A percentile compares a stretch with the other conserved stretches of the same genome.
Evolutionary conservation across 2,797 vertebrate species (phyloP).

Genomic region (Neosilurus hyrtlii): DNA sequence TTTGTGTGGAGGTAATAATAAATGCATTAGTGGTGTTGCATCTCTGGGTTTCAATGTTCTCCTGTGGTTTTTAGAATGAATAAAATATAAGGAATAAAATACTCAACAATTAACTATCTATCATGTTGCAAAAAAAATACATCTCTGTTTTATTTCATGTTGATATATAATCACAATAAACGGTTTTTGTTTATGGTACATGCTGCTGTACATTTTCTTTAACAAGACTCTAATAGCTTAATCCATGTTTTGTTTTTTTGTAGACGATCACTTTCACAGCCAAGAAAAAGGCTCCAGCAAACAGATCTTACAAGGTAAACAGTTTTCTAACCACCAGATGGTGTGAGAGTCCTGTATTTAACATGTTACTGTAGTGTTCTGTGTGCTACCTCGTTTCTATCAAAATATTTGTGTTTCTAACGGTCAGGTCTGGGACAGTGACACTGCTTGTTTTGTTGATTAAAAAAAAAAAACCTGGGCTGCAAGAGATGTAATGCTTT

Average conservation of each 20-base stretch:
- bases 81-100: not conserved
- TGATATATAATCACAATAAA: not conserved
- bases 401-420: conserved; percentile 37
- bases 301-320: conserved; percentile 93
- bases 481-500: not conserved
- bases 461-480: not conserved
- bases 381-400: not conserved
- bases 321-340: conserved; percentile 47
- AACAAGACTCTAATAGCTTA: not conserved
- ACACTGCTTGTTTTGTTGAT: conserved; percentile 6
- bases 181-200: not conserved
- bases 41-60: not conserved
- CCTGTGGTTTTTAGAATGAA: not conserved
- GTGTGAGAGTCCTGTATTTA: conserved; percentile 18
- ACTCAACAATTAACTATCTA: not conserved
- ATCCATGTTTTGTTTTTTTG: not conserved
- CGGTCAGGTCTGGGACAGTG: conserved; percentile 10
- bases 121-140: no score
- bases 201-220: not conserved
- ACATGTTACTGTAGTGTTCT: not conserved
- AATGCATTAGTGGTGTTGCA: not conserved
- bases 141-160: not conserved
- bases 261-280: conserved; percentile 78
- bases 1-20: not conserved
- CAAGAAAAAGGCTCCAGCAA: conserved; percentile 81